Evolutionary conservation across 1,140 invertebrate species (phyloP).

Genomic region (Trachymyrmex septentrionalis): DNA sequence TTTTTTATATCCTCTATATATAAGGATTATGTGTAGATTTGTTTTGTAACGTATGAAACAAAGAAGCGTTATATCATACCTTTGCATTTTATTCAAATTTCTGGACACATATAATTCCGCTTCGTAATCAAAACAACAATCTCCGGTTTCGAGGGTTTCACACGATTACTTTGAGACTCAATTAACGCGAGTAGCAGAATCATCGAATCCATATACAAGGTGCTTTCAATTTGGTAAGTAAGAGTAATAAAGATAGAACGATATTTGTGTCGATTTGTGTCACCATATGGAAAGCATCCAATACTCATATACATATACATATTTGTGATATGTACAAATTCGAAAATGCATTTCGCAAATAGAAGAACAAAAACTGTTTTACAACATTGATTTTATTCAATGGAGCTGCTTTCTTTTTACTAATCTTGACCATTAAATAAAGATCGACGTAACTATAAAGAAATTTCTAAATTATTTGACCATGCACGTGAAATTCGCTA

Average conservation of each 20-base stretch:
- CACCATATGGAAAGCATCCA: too few relatives aligned
- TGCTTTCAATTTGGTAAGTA: too few relatives aligned
- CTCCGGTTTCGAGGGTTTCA: background rate
- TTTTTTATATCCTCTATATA: too few relatives aligned
- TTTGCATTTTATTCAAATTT: background rate
- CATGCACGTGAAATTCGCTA: background rate
- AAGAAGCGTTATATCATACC: too few relatives aligned
- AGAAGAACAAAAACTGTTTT: slow-evolving; percentile 2
- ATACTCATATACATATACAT: background rate
- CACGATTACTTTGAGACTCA: background rate
- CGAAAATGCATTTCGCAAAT: background rate
- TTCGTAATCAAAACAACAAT: background rate
- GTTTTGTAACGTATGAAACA: background rate
- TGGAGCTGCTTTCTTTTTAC: slow-evolving; percentile 46
- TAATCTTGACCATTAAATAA: slow-evolving; percentile 21
- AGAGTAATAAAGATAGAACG: too few relatives aligned
- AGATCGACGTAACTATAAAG: background rate
- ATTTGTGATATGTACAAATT: background rate
- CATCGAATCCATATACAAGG: background rate
- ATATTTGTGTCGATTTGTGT: too few relatives aligned
- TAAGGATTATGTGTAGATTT: background rate
- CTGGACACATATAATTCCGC: background rate
- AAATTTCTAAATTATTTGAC: slow-evolving; percentile 18
- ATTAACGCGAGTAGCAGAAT: background rate
- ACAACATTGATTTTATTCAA: slow-evolving; percentile 53